Base-by-base conservation (phyloP, 2,113 vertebrate species). In the Pao palembangensis region DNA sequence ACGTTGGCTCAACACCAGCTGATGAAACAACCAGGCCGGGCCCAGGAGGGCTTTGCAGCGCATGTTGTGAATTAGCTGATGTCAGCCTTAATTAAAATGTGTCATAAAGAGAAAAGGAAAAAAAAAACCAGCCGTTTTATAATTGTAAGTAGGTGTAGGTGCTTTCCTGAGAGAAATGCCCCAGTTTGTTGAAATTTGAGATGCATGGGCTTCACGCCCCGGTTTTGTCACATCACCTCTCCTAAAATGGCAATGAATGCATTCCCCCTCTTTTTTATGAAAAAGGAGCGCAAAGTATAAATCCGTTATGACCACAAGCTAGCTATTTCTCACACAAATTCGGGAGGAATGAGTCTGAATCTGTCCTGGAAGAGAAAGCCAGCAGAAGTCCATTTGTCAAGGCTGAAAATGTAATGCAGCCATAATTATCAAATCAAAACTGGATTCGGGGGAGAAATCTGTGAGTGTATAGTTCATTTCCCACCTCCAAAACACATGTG, bases 31-130 rank as follows among this genome's bases (percentile, higher is more conserved):
- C 71, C 55, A 59, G 69, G 63, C 66, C 50, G 61, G 23, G 60
- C 71, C 75, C 71, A 57, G 38, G 67, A 78, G 82, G 52, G 56
- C 55, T 38, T 16, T 15, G 13, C 55, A 34, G 52, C 51, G 56
- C 67, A 70, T 74, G 76, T 63, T 83, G 83, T 72, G 65, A 85
- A 85, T 84, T 65, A 83, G 73, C 73, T 74, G 44, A 77, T 81
- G 79, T 82, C 76, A 77, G 64, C 65, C 42, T 47, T 82, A 80
- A 86, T 88, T 83, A 84, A 80, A 84, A 83, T 61, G 76, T 85
- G 84, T 58, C 58, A 73, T 76, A 51, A 5, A 49, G 8, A 7
- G 55, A 58, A 72, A 51, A 44, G 68, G 61, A 20, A 19, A 25
- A 52, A 13, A 55, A 50, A 31, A 62, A 61, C 71, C 53, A 72